Base-by-base conservation (phyloP, 2,888 invertebrate genomes). In the Hypena proboscidalis region DNA sequence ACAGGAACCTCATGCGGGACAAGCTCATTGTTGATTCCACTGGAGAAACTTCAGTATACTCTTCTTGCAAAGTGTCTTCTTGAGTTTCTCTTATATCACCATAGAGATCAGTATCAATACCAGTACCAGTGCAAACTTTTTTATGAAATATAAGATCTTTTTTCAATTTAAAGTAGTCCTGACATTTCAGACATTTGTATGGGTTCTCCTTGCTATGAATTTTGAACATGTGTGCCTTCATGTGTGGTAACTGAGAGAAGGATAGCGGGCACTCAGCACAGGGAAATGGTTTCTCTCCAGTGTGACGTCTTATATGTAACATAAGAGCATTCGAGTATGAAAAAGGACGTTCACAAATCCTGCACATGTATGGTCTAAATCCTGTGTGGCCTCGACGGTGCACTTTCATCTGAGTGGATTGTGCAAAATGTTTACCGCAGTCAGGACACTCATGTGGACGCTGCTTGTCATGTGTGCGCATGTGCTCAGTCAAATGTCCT, bases 201-300 rank as follows among this genome's bases (percentile, higher is more conserved):
- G 96, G 95, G 58, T 95, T 94, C 49, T 92, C 92, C 58, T 95
- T 93, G 17, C 95, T 95, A 77, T 97, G 97, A 38, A 97, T 96
- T 67, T 95, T 95, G 49, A 93, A 92, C 96, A 97, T 96, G 77
- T 97, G 97, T 49, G 96, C 95, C 81, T 97, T 97, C 81, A 97
- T 93, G 72, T 97, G 97, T 0, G 97, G 96, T 41, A 97, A 80
- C 74, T 97, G 97, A 0, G 95, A 94, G 77, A 97, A 97, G 0
- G 94, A 93, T 21, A 94, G 92, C 21, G 94, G 93, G 69, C 96
- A 96, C 62, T 95, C 84, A 7, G 93, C 87, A 70, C 95, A 95
- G 9, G 70, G 92, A 75, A 97, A 97, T 0, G 97, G 97, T 65
- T 96, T 95, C 76, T 97, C 97, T 0, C 97, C 97, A 0, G 97